A percentile compares a stretch with the other conserved stretches of the same genome.
Evolutionary conservation across 2,888 invertebrate species (phyloP).

Genomic region (Pimpla rufipes): DNA sequence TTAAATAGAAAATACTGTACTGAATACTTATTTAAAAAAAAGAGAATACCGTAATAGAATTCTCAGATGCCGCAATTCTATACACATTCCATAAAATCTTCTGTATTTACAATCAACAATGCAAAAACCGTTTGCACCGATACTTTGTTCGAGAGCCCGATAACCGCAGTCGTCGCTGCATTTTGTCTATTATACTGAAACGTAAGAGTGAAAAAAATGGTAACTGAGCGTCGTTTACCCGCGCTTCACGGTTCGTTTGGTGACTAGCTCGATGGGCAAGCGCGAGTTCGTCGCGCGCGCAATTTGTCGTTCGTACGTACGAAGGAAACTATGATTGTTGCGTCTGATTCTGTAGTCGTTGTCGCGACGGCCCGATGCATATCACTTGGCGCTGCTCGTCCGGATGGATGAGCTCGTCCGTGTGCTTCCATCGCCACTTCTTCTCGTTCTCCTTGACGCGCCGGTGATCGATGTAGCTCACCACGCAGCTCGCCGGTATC

Average conservation of each 20-base stretch:
- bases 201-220: constrained; percentile 50
- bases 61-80: background rate
- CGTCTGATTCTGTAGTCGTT: constrained; percentile 63
- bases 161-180: background rate
- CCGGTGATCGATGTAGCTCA: constrained; percentile 93
- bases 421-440: constrained; percentile 90
- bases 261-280: constrained; percentile 59
- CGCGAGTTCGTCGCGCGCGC: background rate
- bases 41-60: background rate
- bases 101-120: constrained; percentile 33
- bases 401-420: constrained; percentile 90
- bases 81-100: background rate
- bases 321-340: constrained; percentile 53
- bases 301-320: background rate
- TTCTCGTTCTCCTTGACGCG: constrained; percentile 91
- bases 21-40: background rate
- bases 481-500: constrained; percentile 97
- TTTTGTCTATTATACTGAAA: constrained; percentile 36
- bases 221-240: constrained; percentile 59
- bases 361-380: constrained; percentile 86
- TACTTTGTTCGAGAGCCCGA: constrained; percentile 7
- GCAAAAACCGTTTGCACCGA: background rate
- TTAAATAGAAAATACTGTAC: too few species aligned
- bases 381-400: constrained; percentile 91
- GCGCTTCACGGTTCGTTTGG: constrained; percentile 42